Base-by-base conservation (phyloP, 35 echinoderm and acorn worm genomes). In the Eucidaris tribuloides region DNA sequence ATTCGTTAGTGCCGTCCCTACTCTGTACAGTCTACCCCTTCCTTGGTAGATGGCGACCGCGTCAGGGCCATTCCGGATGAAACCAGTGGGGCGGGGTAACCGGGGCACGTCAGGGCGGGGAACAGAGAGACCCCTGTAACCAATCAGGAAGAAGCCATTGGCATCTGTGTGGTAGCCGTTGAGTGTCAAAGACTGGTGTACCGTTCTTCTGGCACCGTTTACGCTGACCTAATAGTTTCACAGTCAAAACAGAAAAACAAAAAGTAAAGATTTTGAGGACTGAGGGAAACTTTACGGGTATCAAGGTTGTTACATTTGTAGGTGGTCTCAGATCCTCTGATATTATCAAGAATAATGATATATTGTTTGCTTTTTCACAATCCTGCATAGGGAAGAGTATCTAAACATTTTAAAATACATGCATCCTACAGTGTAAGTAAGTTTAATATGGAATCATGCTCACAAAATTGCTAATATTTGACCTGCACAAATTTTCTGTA, bases 101-200 rank as follows among this genome's bases (percentile, higher is more conserved):
- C 80, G 58, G 3, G 85, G 29, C 42, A 84, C 59, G 59, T 96
- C 93, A 18, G 89, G 93, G 5, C 64, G 58, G 17, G 92, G 92
- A 49, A 79, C 81, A 40, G 66, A 58, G 13, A 84, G 58, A 55
- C 87, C 50, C 7, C 60, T 36, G 19, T 92, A 82, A 20, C 91
- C 96, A 5, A 99, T 88, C 38, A 99, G 31, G 35, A 93, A 93
- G 46, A 93, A 76, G 33, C 95, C 95, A 84, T 98, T 86, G n/a
- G 50, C 25, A 41, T 98, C 91, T 36, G 95, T 93, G 19, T 60
- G 58, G 39, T 68, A 35, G 4, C 86, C 86, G 28, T 81, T 85
- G 7, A 93, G 77, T 3, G 23, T 66, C 13, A 82, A 70, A 33
- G 45, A 79, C 19, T 36, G 31, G 84, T 91, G 82, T 15, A 85